These are phyloP conservation scores for Cryptophagus acutangulus DNA, from an alignment of 2,888 invertebrate genomes.

Conservation along the genomic window DNA sequence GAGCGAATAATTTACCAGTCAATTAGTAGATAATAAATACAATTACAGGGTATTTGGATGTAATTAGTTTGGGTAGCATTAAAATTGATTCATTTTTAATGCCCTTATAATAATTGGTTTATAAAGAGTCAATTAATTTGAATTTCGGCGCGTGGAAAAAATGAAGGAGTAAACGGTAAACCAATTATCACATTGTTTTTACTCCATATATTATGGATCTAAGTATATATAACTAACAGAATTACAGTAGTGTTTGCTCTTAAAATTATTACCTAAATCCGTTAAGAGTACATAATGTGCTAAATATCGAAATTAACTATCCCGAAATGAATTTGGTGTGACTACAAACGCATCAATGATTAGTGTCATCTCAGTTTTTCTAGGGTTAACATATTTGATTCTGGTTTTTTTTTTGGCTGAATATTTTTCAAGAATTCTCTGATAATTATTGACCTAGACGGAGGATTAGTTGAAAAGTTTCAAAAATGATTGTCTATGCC, in stretches of 20 bases:
- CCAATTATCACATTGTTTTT: constrained; percentile 26
- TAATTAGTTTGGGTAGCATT: no score
- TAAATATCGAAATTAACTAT: constrained; percentile 38
- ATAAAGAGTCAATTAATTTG: background rate
- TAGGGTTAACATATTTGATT: background rate
- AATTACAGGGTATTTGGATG: no score
- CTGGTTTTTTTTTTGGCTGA: background rate
- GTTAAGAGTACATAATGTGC: constrained; percentile 40
- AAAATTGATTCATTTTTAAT: no score
- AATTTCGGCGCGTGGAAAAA: no score
- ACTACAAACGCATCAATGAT: constrained; percentile 9
- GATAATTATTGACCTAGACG: constrained; percentile 29
- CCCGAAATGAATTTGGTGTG: constrained; percentile 11
- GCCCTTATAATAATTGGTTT: no score
- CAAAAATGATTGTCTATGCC: constrained; percentile 9
- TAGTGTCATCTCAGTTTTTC: constrained; percentile 28
- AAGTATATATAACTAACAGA: constrained; percentile 38
- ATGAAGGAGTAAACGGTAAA: constrained; percentile 25
- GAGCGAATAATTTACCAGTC: no score
- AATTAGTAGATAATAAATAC: no score
- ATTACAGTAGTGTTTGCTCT: constrained; percentile 36
- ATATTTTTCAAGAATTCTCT: constrained; percentile 16
- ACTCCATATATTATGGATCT: constrained; percentile 28
- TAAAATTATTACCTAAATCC: constrained; percentile 40
- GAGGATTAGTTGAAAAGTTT: constrained; percentile 23